Evolutionary conservation across 2,888 invertebrate species (phyloP), one percentile per base, ranked within the genome.

Genomic region (Aleiodes testaceus): DNA sequence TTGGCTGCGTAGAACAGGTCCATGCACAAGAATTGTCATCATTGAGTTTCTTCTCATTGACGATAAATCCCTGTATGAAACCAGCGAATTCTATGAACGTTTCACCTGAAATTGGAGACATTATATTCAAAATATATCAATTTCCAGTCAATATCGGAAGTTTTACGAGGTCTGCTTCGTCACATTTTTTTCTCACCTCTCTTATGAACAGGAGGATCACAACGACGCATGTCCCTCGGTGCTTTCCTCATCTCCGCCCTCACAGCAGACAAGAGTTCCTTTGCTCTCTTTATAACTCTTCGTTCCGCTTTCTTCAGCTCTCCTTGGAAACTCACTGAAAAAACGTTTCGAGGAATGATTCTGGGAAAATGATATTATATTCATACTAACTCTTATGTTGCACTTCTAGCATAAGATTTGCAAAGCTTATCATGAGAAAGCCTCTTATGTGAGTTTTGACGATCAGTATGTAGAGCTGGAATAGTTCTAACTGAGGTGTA

Each of bases 221-320:
- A 59, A 36, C 59, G 59, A 16, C 59, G 59, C 16, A 26, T 59
- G 42, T 59, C 59, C 36, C 36, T 59, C 4, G 59, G 36, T 36
- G 59, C 42, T 3, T 36, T 36, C 3, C 5, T 30, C 59, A 59
- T 36, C n/a, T 20, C 49, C 18, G 16, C 16, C 20, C 36, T 45
- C 26, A 66, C 47, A 26, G 14, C 50, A 20, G 18, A 9, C 6
- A 66, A 12, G 11, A 18, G 12, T 50, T 20, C 49, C 50, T 66
- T 47, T 11, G 47, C 30, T 50, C 49, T 49, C 22, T 18, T 22
- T 20, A 44, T 20, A n/a, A 45, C 5, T 12, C 45, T 49, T 2
- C 14, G 12, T 47, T 36, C 50, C 4, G 49, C 26, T 47, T 49
- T 49, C 12, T 26, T 22, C 36, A 30, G 50, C 11, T 49, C 49